Evolutionary conservation across 2,797 vertebrate genomes (phyloP).

Genomic region (Rhinogobio ventralis): DNA sequence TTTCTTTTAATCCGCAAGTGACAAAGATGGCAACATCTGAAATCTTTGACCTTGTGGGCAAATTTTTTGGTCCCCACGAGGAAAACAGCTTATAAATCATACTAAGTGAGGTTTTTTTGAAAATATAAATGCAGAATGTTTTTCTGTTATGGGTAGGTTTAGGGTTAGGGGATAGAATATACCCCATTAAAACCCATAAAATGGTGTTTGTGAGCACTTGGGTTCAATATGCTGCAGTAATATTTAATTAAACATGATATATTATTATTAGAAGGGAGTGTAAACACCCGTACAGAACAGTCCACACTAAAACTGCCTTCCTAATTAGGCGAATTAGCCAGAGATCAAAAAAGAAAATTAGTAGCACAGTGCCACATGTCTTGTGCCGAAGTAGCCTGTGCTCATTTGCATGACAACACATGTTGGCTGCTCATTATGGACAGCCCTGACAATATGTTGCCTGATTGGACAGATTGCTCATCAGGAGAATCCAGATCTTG

Average conservation of each 20-base stretch:
- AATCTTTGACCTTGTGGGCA: too few relatives aligned
- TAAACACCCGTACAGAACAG: slow-evolving; percentile 2
- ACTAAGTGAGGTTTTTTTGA: too few relatives aligned
- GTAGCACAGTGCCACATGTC: not conserved
- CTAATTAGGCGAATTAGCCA: slow-evolving; percentile 49
- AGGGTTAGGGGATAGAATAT: too few relatives aligned
- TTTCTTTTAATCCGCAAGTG: not conserved
- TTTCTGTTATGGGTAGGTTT: too few relatives aligned
- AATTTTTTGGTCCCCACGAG: too few relatives aligned
- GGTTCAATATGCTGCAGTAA: slow-evolving; percentile 19
- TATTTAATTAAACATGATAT: slow-evolving; percentile 15
- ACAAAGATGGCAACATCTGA: not conserved
- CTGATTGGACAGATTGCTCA: slow-evolving; percentile 58
- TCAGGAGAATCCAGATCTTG: slow-evolving; percentile 30
- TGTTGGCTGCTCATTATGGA: slow-evolving; percentile 50
- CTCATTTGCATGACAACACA: slow-evolving; percentile 57
- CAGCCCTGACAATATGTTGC: slow-evolving; percentile 48
- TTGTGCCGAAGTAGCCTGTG: not conserved
- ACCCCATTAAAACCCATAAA: too few relatives aligned
- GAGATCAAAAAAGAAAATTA: slow-evolving; percentile 46
- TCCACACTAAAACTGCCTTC: slow-evolving; percentile 13
- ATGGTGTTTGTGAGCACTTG: not conserved
- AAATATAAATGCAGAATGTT: too few relatives aligned
- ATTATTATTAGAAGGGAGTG: not conserved
- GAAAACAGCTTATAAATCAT: too few relatives aligned